Base-by-base conservation (phyloP, 2,113 vertebrate species). In the Xenopus tropicalis region DNA sequence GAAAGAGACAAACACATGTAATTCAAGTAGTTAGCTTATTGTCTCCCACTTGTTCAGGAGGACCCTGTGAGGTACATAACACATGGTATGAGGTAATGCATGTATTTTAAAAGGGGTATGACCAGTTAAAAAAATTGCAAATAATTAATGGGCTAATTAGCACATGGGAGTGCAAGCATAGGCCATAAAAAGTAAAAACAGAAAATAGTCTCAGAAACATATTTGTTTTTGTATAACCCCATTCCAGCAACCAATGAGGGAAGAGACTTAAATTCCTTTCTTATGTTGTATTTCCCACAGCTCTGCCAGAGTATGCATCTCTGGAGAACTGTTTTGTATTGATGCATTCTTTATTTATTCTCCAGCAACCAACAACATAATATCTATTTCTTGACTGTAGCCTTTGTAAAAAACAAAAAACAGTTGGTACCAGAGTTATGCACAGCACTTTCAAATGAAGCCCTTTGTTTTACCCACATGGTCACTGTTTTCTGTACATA, bases 281-380 rank as follows among this genome's bases (percentile, higher is more conserved):
- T 69, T 42, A 67, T 75, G 72, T 61, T 75, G 72, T 75, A 75
- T 61, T 48, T 68, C 43, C 46, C 43, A 42, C 42, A 23, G 43
- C 42, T 12, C 43, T 74, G 72, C 72, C 72, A 75, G 58, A 67
- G 29, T 61, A 52, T 52, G 44, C 57, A 68, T 75, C 72, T 59
- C 72, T 48, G 43, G 72, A 67, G 72, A 74, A 17, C 21, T 21
- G 57, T 66, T 67, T 66, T 74, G 57, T 66, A 74, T 66, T 74
- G 72, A 22, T 48, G 56, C 72, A 67, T 75, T 75, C 44, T 75
- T 75, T 61, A 74, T 68, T 68, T 75, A 61, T 68, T 74, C 46
- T 67, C 64, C 43, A 66, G 20, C 62, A 68, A 74, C 37, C 72
- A 61, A 61, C 64, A 73, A 74, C 61, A 65, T 48, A 46, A 25